Evolutionary conservation across 1,140 invertebrate species (phyloP), one percentile per base, ranked within the genome.

Genomic region (Cyclina sinensis): DNA sequence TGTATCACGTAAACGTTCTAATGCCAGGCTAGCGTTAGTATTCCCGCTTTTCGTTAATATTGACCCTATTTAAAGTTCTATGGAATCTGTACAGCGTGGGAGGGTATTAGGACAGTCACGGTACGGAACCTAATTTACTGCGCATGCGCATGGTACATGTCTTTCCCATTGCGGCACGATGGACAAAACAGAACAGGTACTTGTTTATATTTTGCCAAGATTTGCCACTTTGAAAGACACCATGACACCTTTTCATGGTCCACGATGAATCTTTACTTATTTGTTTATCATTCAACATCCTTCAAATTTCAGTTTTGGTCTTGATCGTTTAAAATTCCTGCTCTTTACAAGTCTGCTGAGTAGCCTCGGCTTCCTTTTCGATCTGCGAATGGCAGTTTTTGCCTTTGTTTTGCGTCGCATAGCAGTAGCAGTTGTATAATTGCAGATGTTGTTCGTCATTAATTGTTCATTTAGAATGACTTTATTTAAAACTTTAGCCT

Each of bases 171-270:
- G 74, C 74, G 18, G 46, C 74, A 78, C 74, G 74, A 78, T 78
- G 74, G 74, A 78, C 74, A 78, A 78, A 78, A 78, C 74, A 78
- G 74, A 78, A 78, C 74, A 78, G 74, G 74, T 78, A 78, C 74
- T 78, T 78, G 74, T 78, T 78, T 78, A 78, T 46, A 78, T 78
- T 78, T 78, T 32, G 74, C 5, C 74, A 24, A 21, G 48, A 57
- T 78, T 54, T 24, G 3, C 27, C 43, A 35, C 18, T 54, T 2
- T 57, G 32, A 21, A 14, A 30, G n/a, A 12, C 1, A 16, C 14
- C 18, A 51, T 35, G 21, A 16, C 32, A 7, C 14, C 32, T 5
- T 37, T 70, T 3, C 27, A 5, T 18, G 18, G 7, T 11, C 24
- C 3, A 37, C 14, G 21, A 37, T 70, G 30, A 37, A 3, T 18